Conservation (phyloP, 2,113 vertebrate species). For the Edolisoma coerulescens region DNA sequence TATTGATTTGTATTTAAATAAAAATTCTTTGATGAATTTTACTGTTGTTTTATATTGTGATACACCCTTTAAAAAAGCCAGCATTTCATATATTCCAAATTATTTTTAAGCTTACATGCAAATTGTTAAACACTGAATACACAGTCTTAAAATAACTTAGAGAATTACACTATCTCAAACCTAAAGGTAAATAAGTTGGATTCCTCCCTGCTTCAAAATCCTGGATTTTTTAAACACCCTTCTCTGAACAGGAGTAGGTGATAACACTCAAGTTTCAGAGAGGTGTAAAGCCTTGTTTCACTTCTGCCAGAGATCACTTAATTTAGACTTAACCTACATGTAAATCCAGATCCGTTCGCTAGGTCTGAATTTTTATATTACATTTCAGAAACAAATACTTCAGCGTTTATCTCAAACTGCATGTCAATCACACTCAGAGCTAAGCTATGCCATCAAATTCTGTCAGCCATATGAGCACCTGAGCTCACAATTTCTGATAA, state of each 20-base stretch:
- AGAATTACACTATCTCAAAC: neutral
- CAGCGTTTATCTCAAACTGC: neutral
- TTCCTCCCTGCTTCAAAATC: neutral
- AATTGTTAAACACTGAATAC: neutral
- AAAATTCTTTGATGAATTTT: neutral
- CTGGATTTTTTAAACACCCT: neutral
- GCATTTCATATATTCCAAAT: neutral
- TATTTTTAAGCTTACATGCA: neutral
- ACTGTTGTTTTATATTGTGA: neutral
- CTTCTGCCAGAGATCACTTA: neutral
- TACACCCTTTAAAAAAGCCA: neutral
- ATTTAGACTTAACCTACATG: neutral
- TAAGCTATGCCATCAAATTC: neutral
- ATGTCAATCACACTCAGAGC: neutral
- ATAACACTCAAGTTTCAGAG: neutral
- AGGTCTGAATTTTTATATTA: neutral
- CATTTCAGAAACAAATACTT: neutral
- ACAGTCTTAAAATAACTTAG: neutral
- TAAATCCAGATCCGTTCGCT: neutral
- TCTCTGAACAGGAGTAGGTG: neutral
- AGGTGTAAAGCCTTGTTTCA: neutral
- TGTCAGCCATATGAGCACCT: neutral
- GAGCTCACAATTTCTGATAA: neutral
- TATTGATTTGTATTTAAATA: neutral
- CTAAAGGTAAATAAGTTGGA: neutral